A percentile compares a stretch with the other conserved stretches of the same genome.
Evolutionary conservation across 2,888 invertebrate species (phyloP).

Genomic region (Drosophila buzzatii): DNA sequence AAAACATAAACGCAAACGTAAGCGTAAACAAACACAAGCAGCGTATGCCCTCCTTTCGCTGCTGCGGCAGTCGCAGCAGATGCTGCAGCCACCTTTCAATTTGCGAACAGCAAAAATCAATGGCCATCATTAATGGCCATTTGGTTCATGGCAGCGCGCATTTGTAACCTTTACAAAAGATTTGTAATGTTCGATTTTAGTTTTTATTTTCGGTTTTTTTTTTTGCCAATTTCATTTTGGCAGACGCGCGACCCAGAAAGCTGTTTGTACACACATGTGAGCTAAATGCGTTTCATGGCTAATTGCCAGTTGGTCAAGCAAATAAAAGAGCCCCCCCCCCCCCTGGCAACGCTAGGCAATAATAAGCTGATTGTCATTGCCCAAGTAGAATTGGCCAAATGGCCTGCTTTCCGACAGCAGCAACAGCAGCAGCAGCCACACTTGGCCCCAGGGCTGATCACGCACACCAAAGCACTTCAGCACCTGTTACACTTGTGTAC

Average conservation of each 20-base stretch:
- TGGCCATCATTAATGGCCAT: constrained; percentile 51
- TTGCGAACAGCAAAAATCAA: constrained; percentile 53
- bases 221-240: constrained; percentile 51
- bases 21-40: constrained; percentile 32
- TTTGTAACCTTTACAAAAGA: constrained; percentile 69
- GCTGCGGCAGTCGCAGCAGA: constrained; percentile 16
- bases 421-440: constrained; percentile 1
- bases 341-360: neutral
- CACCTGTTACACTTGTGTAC: constrained; percentile 39
- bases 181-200: constrained; percentile 32
- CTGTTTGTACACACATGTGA: constrained; percentile 36
- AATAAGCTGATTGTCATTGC: constrained; percentile 73
- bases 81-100: constrained; percentile 51
- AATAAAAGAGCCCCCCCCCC: constrained; percentile 9
- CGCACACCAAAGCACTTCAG: constrained; percentile 48
- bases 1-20: constrained; percentile 21
- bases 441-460: constrained; percentile 50
- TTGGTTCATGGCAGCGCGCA: constrained; percentile 39
- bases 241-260: constrained; percentile 61
- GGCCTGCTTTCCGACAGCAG: constrained; percentile 38
- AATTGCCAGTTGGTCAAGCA: constrained; percentile 56
- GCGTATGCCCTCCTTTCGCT: constrained; percentile 68
- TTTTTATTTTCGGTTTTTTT: constrained; percentile 19
- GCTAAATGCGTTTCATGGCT: constrained; percentile 71
- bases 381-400: constrained; percentile 59